Evolutionary conservation across 2,888 invertebrate genomes (phyloP).

Genomic region (Lepeophtheirus nordmannii): DNA sequence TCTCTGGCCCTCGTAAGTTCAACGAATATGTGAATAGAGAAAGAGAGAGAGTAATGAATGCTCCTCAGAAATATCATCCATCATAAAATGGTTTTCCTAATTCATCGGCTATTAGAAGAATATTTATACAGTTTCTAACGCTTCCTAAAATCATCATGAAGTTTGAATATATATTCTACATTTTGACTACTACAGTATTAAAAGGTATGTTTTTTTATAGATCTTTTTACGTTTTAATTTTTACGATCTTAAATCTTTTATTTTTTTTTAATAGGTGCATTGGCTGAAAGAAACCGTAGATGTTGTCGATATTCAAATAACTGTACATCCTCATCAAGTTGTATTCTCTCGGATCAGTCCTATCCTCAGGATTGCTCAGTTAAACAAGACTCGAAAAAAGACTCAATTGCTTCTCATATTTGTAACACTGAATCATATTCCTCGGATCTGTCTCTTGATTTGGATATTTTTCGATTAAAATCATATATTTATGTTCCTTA

Average conservation of each 20-base stretch:
- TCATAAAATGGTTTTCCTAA: too few relatives aligned
- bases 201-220: too few relatives aligned
- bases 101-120: too few relatives aligned
- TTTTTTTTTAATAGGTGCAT: not conserved
- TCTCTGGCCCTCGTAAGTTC: too few relatives aligned
- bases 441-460: not conserved
- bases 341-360: not conserved
- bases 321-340: not conserved
- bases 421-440: not conserved
- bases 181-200: too few relatives aligned
- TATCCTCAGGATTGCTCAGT: not conserved
- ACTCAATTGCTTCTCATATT: not conserved
- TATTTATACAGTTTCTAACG: too few relatives aligned
- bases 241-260: not conserved
- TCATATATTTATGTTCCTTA: not conserved
- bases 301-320: not conserved
- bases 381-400: not conserved
- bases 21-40: too few relatives aligned
- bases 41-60: too few relatives aligned
- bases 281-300: not conserved
- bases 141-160: too few relatives aligned
- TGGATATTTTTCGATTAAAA: not conserved
- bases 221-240: too few relatives aligned
- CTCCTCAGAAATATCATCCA: too few relatives aligned
- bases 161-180: too few relatives aligned